A percentile compares a stretch with the other conserved stretches of the same genome.
phyloP scores from a whole-genome alignment of 92 coral and sea anemone species.

The Pocillopora grandis region DNA sequence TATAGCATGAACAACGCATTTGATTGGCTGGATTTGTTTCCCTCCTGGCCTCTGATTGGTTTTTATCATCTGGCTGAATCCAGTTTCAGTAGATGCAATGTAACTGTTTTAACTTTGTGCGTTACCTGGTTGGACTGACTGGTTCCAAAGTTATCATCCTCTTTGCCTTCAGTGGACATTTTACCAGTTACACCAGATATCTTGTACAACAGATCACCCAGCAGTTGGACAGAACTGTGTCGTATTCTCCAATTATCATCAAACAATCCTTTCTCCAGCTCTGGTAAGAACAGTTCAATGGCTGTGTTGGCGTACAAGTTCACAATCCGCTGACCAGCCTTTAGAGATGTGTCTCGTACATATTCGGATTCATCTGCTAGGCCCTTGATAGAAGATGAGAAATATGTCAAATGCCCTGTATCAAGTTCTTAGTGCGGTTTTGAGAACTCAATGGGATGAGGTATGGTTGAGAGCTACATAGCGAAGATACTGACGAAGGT shows the following conservation, averaged over 20 bases:
- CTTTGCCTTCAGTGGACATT: conserved; percentile 98
- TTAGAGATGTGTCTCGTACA: conserved; percentile 94
- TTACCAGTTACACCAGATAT: conserved; percentile 98
- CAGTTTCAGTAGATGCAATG: not conserved
- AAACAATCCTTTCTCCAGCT: conserved; percentile 91
- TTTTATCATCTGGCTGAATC: too few relatives aligned
- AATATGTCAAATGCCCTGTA: too few relatives aligned
- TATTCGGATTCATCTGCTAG: conserved; percentile 97
- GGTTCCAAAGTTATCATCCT: conserved; percentile 98
- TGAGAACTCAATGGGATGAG: too few relatives aligned
- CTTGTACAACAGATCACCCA: conserved; percentile 91
- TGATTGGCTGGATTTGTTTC: too few relatives aligned
- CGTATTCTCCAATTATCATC: conserved; percentile 99
- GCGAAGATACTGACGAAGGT: too few relatives aligned
- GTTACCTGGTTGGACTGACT: conserved; percentile 89
- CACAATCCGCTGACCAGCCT: conserved; percentile 96
- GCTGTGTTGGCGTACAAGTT: conserved; percentile 93
- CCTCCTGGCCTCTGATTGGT: too few relatives aligned
- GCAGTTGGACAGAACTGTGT: conserved; percentile 86
- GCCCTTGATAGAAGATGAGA: conserved; percentile 50
- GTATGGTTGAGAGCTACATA: too few relatives aligned
- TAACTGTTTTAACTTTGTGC: not conserved
- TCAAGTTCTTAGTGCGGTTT: too few relatives aligned
- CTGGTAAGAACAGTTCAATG: conserved; percentile 89
- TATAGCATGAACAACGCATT: too few relatives aligned